Evolutionary conservation across 2,888 invertebrate species (phyloP).

Genomic region (Tetanocera ferruginea): DNA sequence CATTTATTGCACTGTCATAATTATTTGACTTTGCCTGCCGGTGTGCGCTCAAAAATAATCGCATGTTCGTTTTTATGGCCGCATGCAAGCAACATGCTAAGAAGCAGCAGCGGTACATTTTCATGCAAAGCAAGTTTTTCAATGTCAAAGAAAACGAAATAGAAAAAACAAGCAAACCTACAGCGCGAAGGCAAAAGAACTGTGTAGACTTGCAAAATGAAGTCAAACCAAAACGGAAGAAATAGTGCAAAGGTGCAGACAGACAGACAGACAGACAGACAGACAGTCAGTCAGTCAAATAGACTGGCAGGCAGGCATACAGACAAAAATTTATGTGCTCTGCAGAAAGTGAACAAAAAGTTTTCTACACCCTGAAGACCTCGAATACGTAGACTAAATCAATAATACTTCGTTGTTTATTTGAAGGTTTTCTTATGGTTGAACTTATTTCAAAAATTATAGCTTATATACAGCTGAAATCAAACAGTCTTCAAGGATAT

Average conservation of each 20-base stretch:
- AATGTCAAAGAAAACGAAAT: not conserved
- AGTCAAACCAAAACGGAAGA: not conserved
- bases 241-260: not conserved
- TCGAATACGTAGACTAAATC: not conserved
- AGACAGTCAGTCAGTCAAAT: not conserved
- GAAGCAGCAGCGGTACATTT: too few relatives aligned
- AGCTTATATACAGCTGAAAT: too few relatives aligned
- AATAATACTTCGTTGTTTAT: not conserved
- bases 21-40: not conserved
- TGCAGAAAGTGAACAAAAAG: not conserved
- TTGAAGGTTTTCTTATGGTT: not conserved
- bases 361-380: not conserved
- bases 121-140: slow-evolving; percentile 2
- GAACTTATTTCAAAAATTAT: too few relatives aligned
- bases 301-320: not conserved
- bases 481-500: too few relatives aligned
- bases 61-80: slow-evolving; percentile 1
- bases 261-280: not conserved
- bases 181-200: not conserved
- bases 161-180: not conserved
- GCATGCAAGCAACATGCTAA: not conserved
- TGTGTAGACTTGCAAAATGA: not conserved
- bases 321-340: not conserved
- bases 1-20: slow-evolving; percentile 25
- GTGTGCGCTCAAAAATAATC: not conserved